Base-by-base conservation (phyloP, 2,113 vertebrate species). In the Pungitius pungitius region DNA sequence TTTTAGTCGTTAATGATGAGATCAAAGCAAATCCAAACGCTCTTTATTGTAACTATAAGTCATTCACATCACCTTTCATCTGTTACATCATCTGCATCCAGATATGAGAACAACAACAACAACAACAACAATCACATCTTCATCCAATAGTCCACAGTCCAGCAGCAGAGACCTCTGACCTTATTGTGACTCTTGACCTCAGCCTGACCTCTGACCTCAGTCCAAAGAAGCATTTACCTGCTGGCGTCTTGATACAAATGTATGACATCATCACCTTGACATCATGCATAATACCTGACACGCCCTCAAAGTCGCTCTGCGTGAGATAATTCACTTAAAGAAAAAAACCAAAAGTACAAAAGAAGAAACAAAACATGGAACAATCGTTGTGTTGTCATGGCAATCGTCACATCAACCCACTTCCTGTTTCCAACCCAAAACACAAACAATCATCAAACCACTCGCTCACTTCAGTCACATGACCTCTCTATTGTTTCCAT, bases 41-140 rank as follows among this genome's bases (percentile, higher is more conserved):
- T 88, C 67, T 90, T 88, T 90, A 88, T 88, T 90, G 80, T 35
- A 75, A 83, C 73, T 90, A 73, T 77, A 76, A 79, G 61, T 85
- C 75, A 69, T 65, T 71, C 77, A 87, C 77, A 0, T 84, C 88
- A 82, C 68, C 78, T 63, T 77, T 80, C 84, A 33, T 74, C 66
- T 83, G 79, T 86, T 68, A 85, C 86, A 80, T 60, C 81, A 82
- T 64, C 77, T 72, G 72, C 73, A 79, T 85, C 73, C 78, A 82
- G 22, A 60, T 27, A 63, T 67, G 63, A 84, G 73, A 84, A 80
- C 75, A 81, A 80, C 76, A 73, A 72, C 81, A 83, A 60, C 67
- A 30, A 30, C 30, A 30, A 30, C 30, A 81, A 62, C 3, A 45
- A 47, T 49, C 12, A 64, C 17, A 35, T 55, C 8, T 10, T 81